Base-by-base conservation (phyloP, 2,113 vertebrate species). In the Pampusana beccarii region DNA sequence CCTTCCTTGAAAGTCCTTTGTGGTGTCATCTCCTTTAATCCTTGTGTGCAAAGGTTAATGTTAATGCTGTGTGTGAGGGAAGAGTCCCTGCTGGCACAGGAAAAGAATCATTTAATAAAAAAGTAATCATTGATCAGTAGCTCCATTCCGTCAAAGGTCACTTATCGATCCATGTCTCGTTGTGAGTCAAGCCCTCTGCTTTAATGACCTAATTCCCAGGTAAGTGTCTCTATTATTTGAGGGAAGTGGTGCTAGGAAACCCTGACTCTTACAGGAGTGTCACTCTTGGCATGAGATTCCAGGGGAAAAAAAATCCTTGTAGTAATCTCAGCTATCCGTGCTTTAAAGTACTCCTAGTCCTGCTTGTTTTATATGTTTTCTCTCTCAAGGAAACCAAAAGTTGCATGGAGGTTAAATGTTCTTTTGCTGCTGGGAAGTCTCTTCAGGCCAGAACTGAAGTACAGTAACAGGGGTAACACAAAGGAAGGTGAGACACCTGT, bases 171-270 rank as follows among this genome's bases (percentile, higher is more conserved):
- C 20, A 26, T 70, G 80, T 94, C 67, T 93, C 61, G 21, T 80
- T 74, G 91, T 83, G 79, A 94, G 82, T 94, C 91, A 92, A 57
- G 26, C 48, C 62, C 58, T 93, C 34, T 88, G 79, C 95, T 96
- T 96, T 96, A 95, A 93, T 95, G 88, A 83, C 87, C 88, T 94
- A 96, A 96, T 96, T 97, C 92, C 88, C 91, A 80, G 94, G 84
- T 96, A 97, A 89, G 79, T 93, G 69, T 86, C 61, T 94, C 54
- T 89, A 50, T 72, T 90, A 48, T 48, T 62, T 74, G 51, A 56
- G 2, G 23, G 38, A 88, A 88, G 51, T 65, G n/a, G 20, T 72
- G 48, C 51, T 88, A 61, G 56, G 66, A 95, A 97, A 54, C 7
- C 51, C 58, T 93, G 51, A 18, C 25, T 91, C 26, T 86, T 81